These are phyloP conservation scores for Neuroterus valhalla DNA, from an alignment of 1,140 invertebrate genomes.

Conservation along the genomic window DNA sequence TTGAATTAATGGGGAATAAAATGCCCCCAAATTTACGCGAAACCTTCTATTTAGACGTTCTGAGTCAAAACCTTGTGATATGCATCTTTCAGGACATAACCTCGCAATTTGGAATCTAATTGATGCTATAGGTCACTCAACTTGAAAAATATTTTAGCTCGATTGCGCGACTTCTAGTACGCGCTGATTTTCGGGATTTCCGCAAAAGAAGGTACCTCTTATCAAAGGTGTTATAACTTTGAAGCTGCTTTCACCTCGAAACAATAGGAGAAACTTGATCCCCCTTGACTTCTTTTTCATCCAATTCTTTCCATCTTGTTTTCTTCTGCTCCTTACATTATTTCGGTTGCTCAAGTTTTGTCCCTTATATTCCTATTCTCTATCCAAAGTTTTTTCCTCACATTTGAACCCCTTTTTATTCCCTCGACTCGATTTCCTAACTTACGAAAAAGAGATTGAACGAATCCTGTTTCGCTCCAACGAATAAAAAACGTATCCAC, in stretches of 20 bases:
- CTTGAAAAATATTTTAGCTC: too few species aligned
- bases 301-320: slow-evolving; percentile 41
- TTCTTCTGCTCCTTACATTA: slow-evolving; percentile 20
- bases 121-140: too few species aligned
- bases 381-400: slow-evolving; percentile 28
- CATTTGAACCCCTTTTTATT: slow-evolving; percentile 26
- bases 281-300: slow-evolving; percentile 1
- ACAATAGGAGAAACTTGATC: slow-evolving; percentile 53
- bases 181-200: too few species aligned
- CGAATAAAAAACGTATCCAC: slow-evolving; percentile 53
- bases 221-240: slow-evolving; percentile 60
- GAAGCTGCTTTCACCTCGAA: slow-evolving; percentile 55
- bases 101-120: too few species aligned
- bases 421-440: slow-evolving; percentile 32
- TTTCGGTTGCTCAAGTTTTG: slow-evolving; percentile 24
- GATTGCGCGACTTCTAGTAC: too few species aligned
- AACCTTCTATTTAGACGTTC: too few species aligned
- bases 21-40: too few species aligned
- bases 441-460: slow-evolving; percentile 36
- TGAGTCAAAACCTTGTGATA: too few species aligned
- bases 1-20: too few species aligned
- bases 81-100: too few species aligned
- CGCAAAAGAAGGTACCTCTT: slow-evolving; percentile 37
- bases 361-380: slow-evolving; percentile 6
- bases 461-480: slow-evolving; percentile 36